phyloP scores from a whole-genome alignment of 2,797 vertebrate species.

The Spea hammondii region DNA sequence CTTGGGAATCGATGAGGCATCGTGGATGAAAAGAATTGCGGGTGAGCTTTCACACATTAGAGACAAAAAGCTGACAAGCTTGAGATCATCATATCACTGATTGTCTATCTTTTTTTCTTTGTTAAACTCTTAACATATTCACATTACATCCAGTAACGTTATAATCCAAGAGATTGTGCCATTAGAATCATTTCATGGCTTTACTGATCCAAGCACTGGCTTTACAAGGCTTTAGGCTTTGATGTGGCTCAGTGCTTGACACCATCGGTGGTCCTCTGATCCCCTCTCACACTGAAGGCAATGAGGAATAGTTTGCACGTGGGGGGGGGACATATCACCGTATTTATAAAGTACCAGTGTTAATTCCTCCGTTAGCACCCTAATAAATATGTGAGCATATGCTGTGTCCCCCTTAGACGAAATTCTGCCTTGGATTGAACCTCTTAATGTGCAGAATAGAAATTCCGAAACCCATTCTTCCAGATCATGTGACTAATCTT shows the following conservation, averaged over 20 bases:
- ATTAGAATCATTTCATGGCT: not conserved
- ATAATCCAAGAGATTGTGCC: not conserved
- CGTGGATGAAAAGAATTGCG: conserved; percentile 99
- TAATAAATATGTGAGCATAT: no score
- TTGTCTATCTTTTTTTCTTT: not conserved
- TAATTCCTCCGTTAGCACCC: no score
- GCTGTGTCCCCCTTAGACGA: no score
- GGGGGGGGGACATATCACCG: no score
- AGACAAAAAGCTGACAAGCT: conserved; percentile 8
- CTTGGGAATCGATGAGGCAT: conserved; percentile 95
- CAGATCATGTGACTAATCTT: not conserved
- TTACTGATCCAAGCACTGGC: not conserved
- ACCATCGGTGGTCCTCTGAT: no score
- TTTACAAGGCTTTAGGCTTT: not conserved
- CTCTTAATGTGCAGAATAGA: conserved; percentile 1
- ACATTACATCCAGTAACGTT: conserved; percentile 1
- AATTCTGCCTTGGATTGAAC: not conserved
- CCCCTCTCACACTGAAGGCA: no score
- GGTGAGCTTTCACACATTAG: conserved; percentile 70
- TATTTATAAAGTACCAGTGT: no score
- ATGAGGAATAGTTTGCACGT: no score
- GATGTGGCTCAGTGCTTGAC: no score
- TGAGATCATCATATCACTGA: conserved; percentile 22
- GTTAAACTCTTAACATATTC: not conserved
- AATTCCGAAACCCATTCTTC: not conserved